A percentile compares a stretch with the other conserved stretches of the same genome.
Evolutionary conservation across 2,113 vertebrate genomes (phyloP).

Genomic region (Sprattus sprattus): DNA sequence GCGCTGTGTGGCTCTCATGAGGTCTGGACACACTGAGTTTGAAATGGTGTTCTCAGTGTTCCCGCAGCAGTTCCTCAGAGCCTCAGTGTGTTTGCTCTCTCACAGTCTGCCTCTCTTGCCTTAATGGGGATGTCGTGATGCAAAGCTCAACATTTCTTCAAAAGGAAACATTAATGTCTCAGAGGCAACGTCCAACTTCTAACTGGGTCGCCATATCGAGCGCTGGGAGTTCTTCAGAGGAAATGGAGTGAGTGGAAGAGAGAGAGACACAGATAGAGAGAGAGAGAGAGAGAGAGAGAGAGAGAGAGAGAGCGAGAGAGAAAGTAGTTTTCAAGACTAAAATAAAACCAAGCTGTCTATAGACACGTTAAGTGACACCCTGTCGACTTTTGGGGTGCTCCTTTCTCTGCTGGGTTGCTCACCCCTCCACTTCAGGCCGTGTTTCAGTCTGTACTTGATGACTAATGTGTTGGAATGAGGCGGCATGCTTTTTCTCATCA

Average conservation of each 20-base stretch:
- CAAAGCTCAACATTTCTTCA: neutral
- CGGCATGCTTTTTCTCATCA: neutral
- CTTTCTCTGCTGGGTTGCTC: neutral
- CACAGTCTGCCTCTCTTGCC: neutral
- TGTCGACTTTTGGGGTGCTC: neutral
- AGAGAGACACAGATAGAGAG: neutral
- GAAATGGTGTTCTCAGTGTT: neutral
- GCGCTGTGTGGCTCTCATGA: neutral
- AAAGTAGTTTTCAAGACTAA: neutral
- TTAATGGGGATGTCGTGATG: slow-evolving; percentile 1
- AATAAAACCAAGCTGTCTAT: neutral
- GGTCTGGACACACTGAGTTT: neutral
- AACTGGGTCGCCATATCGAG: slow-evolving; percentile 12
- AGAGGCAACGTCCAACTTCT: neutral
- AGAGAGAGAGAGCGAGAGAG: neutral
- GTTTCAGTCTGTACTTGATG: neutral
- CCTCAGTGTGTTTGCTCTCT: neutral
- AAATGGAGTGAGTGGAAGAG: neutral
- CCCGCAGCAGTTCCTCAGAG: neutral
- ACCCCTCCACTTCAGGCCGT: neutral
- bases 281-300: neutral
- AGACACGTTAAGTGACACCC: neutral
- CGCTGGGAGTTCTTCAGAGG: neutral
- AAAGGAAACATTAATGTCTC: slow-evolving; percentile 11
- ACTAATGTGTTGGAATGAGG: neutral